These are phyloP conservation scores for Istiophorus platypterus DNA, from an alignment of 2,113 vertebrate species.

Conservation along the genomic window DNA sequence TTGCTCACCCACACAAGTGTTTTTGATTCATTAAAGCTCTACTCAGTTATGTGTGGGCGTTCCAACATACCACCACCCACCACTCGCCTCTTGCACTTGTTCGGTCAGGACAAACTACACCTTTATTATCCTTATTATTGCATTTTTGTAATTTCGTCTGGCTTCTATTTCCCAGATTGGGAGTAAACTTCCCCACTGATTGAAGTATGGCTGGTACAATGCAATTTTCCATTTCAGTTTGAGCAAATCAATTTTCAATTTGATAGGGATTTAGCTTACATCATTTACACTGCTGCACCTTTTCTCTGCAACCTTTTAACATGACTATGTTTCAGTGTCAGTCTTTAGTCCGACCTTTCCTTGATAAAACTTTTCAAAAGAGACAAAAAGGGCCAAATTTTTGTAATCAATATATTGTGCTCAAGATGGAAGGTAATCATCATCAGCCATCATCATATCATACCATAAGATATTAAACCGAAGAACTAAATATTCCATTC, in stretches of 20 bases:
- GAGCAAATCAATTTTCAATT: no score
- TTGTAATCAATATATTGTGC: background rate
- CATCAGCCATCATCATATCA: background rate
- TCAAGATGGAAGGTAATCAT: background rate
- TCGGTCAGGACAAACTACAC: background rate
- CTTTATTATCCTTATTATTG: background rate
- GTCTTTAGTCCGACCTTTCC: no score
- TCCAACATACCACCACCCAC: background rate
- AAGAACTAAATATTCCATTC: background rate
- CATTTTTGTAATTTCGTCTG: background rate
- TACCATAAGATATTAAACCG: background rate
- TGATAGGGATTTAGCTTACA: background rate
- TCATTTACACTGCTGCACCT: background rate
- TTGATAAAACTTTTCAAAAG: background rate
- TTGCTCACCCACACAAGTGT: conserved; percentile 8
- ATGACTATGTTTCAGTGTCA: background rate
- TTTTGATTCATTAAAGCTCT: background rate
- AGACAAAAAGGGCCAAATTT: background rate
- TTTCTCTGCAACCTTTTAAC: background rate
- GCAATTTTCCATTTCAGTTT: background rate
- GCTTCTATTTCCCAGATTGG: background rate
- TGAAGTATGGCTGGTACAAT: background rate
- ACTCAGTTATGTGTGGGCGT: background rate
- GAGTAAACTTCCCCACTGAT: background rate
- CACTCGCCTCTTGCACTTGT: background rate